These are phyloP conservation scores for Campylomormyrus numenius DNA, from an alignment of 2,113 vertebrate genomes.

Conservation along the genomic window DNA sequence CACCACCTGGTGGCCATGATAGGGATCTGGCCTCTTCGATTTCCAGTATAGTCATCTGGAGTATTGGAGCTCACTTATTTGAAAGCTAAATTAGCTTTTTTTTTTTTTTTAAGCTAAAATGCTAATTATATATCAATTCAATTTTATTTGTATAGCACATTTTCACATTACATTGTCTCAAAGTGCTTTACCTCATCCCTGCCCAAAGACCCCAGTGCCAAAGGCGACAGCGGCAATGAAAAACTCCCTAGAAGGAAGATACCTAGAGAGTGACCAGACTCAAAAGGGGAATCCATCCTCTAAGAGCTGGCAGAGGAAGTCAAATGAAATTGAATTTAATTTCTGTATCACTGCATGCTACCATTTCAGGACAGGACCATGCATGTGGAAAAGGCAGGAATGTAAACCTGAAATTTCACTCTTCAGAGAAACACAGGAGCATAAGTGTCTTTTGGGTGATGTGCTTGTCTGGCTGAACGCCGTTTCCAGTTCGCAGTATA, in stretches of 20 bases:
- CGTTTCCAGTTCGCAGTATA: conserved; percentile 61
- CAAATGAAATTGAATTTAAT: neutral
- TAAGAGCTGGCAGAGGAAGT: too few relatives aligned
- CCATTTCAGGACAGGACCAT: neutral
- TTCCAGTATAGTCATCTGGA: neutral
- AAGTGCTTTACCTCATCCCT: too few relatives aligned
- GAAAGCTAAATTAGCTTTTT: neutral
- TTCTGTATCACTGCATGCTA: neutral
- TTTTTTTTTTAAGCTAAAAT: neutral
- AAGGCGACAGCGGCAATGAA: too few relatives aligned
- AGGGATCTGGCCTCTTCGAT: neutral
- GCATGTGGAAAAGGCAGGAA: neutral
- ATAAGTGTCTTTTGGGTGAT: neutral
- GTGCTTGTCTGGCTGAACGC: neutral
- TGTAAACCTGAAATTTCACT: neutral
- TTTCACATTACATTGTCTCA: too few relatives aligned
- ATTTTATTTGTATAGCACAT: too few relatives aligned
- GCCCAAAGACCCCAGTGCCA: too few relatives aligned
- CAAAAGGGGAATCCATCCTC: too few relatives aligned
- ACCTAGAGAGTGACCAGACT: too few relatives aligned
- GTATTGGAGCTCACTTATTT: neutral
- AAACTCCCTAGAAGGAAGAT: too few relatives aligned
- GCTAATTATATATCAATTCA: neutral
- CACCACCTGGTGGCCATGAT: neutral
- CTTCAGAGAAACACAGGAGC: neutral